These are phyloP conservation scores for Pararge aegeria DNA, from an alignment of 1,140 invertebrate genomes.

Conservation along the genomic window DNA sequence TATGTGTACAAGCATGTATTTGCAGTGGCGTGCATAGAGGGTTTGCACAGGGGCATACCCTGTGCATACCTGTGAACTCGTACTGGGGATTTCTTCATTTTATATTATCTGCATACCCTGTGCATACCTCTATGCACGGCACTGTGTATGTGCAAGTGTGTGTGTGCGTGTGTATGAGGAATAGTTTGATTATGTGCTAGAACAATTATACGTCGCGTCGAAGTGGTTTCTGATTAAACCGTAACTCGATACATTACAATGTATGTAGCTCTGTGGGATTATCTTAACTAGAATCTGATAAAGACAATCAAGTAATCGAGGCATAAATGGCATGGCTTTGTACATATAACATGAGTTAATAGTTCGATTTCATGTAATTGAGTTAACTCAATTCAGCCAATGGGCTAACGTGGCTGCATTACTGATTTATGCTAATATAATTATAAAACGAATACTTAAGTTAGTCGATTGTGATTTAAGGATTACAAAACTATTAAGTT, in stretches of 20 bases:
- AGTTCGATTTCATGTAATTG: constrained; percentile 55
- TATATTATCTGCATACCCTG: too few species aligned
- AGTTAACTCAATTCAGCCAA: constrained; percentile 26
- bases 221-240: constrained; percentile 5
- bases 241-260: constrained; percentile 7
- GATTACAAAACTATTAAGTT: too few species aligned
- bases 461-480: background rate
- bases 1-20: too few species aligned
- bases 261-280: constrained; percentile 5
- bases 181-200: too few species aligned
- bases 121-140: too few species aligned
- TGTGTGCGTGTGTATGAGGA: too few species aligned
- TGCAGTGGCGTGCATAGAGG: too few species aligned
- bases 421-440: constrained; percentile 9
- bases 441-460: background rate
- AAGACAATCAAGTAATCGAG: constrained; percentile 36
- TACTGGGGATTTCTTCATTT: too few species aligned
- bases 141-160: too few species aligned
- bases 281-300: constrained; percentile 33
- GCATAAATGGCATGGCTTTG: constrained; percentile 30
- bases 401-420: constrained; percentile 4
- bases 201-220: background rate
- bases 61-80: too few species aligned
- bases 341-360: constrained; percentile 54
- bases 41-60: too few species aligned